Percentiles rank a stretch among this genome's conserved stretches.
Evolutionary conservation across 2,888 invertebrate species (phyloP).

Genomic region (Carcina quercana): DNA sequence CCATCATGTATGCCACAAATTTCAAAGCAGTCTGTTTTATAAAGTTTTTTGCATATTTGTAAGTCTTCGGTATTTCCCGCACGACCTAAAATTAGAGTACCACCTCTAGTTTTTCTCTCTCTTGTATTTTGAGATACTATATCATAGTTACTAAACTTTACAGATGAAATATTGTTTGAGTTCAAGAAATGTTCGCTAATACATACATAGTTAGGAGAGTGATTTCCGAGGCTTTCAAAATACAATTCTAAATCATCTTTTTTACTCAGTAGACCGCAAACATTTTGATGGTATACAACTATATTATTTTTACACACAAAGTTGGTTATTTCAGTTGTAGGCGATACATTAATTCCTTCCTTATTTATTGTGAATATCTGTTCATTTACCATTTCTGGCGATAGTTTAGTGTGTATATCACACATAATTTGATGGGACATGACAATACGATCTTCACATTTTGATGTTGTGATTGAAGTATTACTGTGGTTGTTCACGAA

Average conservation of each 20-base stretch:
- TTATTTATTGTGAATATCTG: no score
- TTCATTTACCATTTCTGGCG: no score
- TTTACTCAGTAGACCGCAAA: conserved; percentile 6
- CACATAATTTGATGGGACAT: no score
- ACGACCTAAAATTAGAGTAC: not conserved
- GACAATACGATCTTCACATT: no score
- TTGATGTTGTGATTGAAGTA: no score
- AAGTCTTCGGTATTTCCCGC: not conserved
- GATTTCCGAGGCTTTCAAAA: not conserved
- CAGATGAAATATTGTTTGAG: not conserved
- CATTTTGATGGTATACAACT: conserved; percentile 6
- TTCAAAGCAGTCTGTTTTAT: conserved; percentile 8
- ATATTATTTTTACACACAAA: no score
- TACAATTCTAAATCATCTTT: conserved; percentile 7
- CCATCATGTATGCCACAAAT: conserved; percentile 10
- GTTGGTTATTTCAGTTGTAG: no score
- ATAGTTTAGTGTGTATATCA: no score
- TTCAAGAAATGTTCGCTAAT: conserved; percentile 5
- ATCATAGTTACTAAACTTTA: not conserved
- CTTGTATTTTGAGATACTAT: conserved; percentile 3
- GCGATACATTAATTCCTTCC: no score
- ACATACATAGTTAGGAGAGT: not conserved
- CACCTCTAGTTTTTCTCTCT: conserved; percentile 2
- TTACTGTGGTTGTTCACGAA: no score
- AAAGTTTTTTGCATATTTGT: conserved; percentile 3